Conservation (phyloP, 2,113 vertebrate species). For the Siniperca knerii region DNA sequence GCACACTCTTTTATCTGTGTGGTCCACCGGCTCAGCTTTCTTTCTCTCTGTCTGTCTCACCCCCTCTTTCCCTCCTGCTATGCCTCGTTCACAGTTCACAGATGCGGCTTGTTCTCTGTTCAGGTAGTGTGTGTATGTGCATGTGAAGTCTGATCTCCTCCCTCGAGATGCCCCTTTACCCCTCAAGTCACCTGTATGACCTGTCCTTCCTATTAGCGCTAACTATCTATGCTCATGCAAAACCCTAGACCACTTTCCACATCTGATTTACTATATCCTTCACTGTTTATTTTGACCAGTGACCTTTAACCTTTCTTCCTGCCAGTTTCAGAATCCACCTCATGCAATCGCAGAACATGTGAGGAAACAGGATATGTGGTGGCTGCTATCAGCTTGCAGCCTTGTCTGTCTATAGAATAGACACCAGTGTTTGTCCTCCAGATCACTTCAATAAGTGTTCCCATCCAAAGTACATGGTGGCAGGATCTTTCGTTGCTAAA, state of each 20-base stretch:
- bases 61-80: conserved; percentile 64
- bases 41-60: conserved; percentile 76
- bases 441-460: conserved; percentile 67
- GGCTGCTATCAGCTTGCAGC: conserved; percentile 76
- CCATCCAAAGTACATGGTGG: conserved; percentile 63
- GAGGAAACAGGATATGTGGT: conserved; percentile 71
- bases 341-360: conserved; percentile 61
- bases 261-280: conserved; percentile 27
- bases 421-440: conserved; percentile 75
- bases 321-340: conserved; percentile 36
- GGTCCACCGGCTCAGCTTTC: conserved; percentile 88
- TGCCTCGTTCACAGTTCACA: conserved; percentile 86
- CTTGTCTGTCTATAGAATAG: conserved; percentile 74
- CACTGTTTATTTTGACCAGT: conserved; percentile 14
- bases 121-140: conserved; percentile 79
- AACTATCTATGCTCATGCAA: conserved; percentile 13
- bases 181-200: conserved; percentile 77
- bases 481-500: conserved; percentile 59
- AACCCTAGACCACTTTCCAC: not conserved
- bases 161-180: conserved; percentile 88
- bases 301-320: conserved; percentile 62
- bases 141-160: conserved; percentile 92
- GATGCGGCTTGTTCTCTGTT: conserved; percentile 92
- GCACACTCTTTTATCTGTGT: conserved; percentile 94
- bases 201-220: conserved; percentile 33